Base-by-base conservation (phyloP, 2,888 invertebrate genomes). In the Phania funesta region DNA sequence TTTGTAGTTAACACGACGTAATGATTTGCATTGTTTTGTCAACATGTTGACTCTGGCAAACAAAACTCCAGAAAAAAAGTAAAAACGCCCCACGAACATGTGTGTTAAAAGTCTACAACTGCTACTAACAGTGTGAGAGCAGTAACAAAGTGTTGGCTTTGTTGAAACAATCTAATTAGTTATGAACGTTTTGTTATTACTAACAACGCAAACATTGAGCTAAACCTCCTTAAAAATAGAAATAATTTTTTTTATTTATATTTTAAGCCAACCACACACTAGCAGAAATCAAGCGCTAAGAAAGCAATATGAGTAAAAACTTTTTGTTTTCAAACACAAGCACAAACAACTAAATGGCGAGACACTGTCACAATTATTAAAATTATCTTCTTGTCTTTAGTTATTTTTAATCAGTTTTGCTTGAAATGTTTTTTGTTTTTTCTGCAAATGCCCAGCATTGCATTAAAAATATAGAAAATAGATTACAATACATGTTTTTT, bases 21-120 rank as follows among this genome's bases (percentile, higher is more conserved):
- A 75, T 71, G 24, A 80, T 76, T 80, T 80, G 65, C 80, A 73
- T 77, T 81, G 80, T 62, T 54, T 81, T 52, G 35, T 41, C 46
- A 41, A 22, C 67, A 50, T 52, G 50, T 52, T 73, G 26, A 32
- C n/a, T 7, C 32, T 20, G 26, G 29, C 41, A 41, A 58, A 64
- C 32, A 24, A 70, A 11, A 29, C 32, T 29, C 29, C 7, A n/a
- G n/a, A n/a, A n/a, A 38, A 38, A 4, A 16, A 1, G 6, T 7
- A n/a, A 6, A 44, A n/a, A 38, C 4, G 35, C 18, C n/a, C 29
- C 18, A 48, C 26, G 26, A 22, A 48, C 48, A 24, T 38, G 5
- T 29, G 16, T 48, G 41, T 32, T 50, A 26, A 60, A 44, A 58
- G 7, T 48, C 24, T 18, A 54, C 54, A 54, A 54, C 18, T 64